Evolutionary conservation across 2,113 vertebrate genomes (phyloP), one percentile per base, ranked within the genome.

Genomic region (Clarias batrachus): DNA sequence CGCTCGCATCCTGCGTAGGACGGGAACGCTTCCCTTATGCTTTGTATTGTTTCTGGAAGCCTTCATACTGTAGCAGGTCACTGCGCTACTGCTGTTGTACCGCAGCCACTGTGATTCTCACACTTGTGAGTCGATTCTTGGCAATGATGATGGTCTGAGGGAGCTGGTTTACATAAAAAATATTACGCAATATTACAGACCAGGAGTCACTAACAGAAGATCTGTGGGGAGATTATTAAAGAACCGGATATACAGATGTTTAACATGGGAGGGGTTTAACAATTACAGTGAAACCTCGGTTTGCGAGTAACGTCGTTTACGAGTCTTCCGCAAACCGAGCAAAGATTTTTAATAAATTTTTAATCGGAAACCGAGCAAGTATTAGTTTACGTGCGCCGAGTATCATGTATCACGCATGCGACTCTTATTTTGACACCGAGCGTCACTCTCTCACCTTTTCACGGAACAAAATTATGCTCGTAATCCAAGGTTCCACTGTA

Each of bases 1-100:
- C 27, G 3, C 86, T 76, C 54, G 30, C 71, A 66, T 83, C 68
- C 81, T 87, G 86, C 62, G 86, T 83, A 27, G 81, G 81, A 57
- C 3, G 68, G 59, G 76, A 57, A 23, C 65, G 19, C 25, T 48
- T 60, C 62, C 66, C 14, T 52, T 52, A 83, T 57, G 41, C 56
- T 74, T 37, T 37, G 68, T 62, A 27, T 66, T 81, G 54, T 73
- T 81, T 63, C 57, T 62, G 65, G 16, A 62, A 30, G 78, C 54
- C 65, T 71, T 71, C 33, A 48, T 21, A 37, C 33, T 37, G 33
- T 37, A 74, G 54, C 54, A 56, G 59, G 57, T 77, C n/a, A 21
- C 9, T 41, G 70, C 16, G 19, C 6, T 41, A 19, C 6, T 41
- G 70, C 33, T 73, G 70, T 23, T 73, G 41, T 48, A 73, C 23